A percentile compares a stretch with the other conserved stretches of the same genome.
Evolutionary conservation across 2,888 invertebrate species (phyloP).

Genomic region (Drosophila kuntzei): DNA sequence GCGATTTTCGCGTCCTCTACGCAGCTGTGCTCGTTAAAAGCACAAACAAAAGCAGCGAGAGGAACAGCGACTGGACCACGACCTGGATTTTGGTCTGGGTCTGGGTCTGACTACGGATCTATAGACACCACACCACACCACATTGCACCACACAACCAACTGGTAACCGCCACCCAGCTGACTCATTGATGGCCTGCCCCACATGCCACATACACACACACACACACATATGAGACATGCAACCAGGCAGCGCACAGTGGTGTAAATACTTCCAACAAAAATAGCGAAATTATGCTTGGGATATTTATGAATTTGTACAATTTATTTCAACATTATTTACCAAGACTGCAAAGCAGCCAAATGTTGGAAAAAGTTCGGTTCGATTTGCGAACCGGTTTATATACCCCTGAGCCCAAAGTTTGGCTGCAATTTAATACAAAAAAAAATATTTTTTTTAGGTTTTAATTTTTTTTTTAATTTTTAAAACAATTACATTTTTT

Average conservation of each 20-base stretch:
- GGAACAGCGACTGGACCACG: constrained; percentile 14
- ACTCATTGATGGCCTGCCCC: constrained; percentile 3
- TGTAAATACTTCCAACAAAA: too few species aligned
- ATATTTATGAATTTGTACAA: too few species aligned
- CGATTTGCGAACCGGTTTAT: too few species aligned
- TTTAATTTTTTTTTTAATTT: too few species aligned
- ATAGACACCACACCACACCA: constrained; percentile 9
- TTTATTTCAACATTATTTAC: too few species aligned
- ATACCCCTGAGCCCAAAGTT: too few species aligned
- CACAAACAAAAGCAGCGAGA: constrained; percentile 48
- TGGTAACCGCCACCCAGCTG: neutral
- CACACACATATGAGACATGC: constrained; percentile 3
- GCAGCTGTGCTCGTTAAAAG: constrained; percentile 77
- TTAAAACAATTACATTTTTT: too few species aligned
- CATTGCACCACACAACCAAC: constrained; percentile 2
- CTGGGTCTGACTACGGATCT: constrained; percentile 1
- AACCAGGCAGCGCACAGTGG: constrained; percentile 2
- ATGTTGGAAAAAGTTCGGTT: too few species aligned
- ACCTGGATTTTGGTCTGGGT: constrained; percentile 3
- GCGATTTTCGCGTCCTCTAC: constrained; percentile 66
- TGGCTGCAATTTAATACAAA: too few species aligned
- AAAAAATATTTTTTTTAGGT: too few species aligned
- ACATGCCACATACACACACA: constrained; percentile 9
- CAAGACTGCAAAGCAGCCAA: too few species aligned
- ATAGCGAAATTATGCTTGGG: too few species aligned